Evolutionary conservation across 2,888 invertebrate genomes (phyloP).

Genomic region (Patella pellucida): DNA sequence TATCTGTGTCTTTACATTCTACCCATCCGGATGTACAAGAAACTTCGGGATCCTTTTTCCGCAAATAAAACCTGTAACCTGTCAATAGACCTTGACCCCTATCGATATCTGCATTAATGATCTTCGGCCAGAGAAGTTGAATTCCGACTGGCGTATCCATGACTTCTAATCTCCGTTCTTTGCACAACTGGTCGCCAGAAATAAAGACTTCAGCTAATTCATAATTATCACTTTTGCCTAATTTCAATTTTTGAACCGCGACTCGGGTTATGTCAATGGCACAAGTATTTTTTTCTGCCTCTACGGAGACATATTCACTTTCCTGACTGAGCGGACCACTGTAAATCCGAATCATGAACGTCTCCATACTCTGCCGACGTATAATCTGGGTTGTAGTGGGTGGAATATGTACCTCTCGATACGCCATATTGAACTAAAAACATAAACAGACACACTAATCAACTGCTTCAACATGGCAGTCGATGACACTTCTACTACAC

Average conservation of each 20-base stretch:
- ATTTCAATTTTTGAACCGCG: conserved; percentile 53
- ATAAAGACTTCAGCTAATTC: conserved; percentile 81
- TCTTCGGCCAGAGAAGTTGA: conserved; percentile 73
- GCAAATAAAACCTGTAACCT: conserved; percentile 83
- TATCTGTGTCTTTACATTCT: conserved; percentile 80
- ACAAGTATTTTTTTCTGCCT: conserved; percentile 60
- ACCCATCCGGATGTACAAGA: conserved; percentile 76
- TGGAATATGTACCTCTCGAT: neutral
- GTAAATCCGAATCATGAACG: conserved; percentile 65
- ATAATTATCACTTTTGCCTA: conserved; percentile 46
- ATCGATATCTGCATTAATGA: conserved; percentile 45
- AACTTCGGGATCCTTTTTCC: conserved; percentile 79
- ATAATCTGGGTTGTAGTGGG: conserved; percentile 40
- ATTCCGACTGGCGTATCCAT: conserved; percentile 74
- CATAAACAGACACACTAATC: conserved; percentile 5
- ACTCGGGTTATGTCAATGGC: conserved; percentile 76
- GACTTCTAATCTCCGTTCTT: conserved; percentile 88
- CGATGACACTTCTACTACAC: neutral
- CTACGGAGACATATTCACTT: conserved; percentile 58
- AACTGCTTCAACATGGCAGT: conserved; percentile 1
- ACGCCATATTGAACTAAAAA: conserved; percentile 5
- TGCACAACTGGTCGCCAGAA: conserved; percentile 89
- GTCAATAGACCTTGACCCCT: conserved; percentile 46
- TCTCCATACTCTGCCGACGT: conserved; percentile 61
- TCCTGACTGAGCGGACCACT: conserved; percentile 57